Evolutionary conservation across 2,113 vertebrate genomes (phyloP), one percentile per base, ranked within the genome.

Genomic region (Rhinichthys klamathensis): DNA sequence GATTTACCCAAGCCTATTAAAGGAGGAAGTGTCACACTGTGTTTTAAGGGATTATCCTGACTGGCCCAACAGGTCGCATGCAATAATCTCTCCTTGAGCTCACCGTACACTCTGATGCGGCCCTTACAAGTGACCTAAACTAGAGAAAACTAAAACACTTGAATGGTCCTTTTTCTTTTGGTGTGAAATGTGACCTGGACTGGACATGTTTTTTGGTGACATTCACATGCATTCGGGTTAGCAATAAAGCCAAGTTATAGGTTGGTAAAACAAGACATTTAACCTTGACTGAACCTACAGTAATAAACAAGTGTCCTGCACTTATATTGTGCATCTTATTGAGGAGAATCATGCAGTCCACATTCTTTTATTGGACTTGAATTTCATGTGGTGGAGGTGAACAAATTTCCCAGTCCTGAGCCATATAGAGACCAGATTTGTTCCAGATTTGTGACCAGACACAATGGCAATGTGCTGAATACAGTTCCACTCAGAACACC

Each of bases 1-100:
- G 75, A 58, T 78, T 38, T 35, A 21, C 75, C 23, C 21, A n/a
- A 58, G 75, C 75, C 51, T 35, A 38, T 78, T 58, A 78, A 78
- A 38, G 18, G 10, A 38, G 75, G 75, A 58, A 78, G 75, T n/a
- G 51, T 78, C 51, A 12, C 30, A 21, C 30, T 58, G 75, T 35
- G 72, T 27, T 27, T 51, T 44, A 18, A 44, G 74, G 30, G 74
- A 56, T 76, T 54, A 56, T 76, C 46, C 25, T 32, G 46, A 54
- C 46, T 21, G 25, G 74, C 25, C 16, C 74, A 32, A 32, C 49
- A 56, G 74, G 49, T 35, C 9, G 7, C 44, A 76, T 54, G 73
- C 25, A 32, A 21, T 54, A 76, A 54, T 51, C 73, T 76, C 25
- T 30, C 46, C n/a, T 74, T 49, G 41, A 49, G 41, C 72, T 49